Evolutionary conservation across 37 sponge, comb jelly and placozoan species (phyloP).

Genomic region (Hexactinellida sp.): DNA sequence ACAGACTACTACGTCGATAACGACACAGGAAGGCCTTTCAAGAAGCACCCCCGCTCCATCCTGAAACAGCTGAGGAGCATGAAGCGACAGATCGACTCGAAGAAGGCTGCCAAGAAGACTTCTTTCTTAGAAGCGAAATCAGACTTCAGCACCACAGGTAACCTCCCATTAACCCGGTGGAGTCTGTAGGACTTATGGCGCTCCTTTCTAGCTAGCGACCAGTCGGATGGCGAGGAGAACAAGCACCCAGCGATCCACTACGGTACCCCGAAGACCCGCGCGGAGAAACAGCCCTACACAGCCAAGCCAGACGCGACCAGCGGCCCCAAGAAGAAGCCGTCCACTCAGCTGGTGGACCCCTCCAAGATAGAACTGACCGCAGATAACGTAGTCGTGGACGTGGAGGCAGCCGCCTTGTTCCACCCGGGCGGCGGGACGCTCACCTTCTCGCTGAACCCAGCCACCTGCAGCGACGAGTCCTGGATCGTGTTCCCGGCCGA

Average conservation of each 20-base stretch:
- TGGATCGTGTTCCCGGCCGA: slow-evolving; percentile 56
- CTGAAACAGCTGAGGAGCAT: slow-evolving; percentile 1
- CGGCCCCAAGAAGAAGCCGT: background rate
- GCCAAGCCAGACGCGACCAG: background rate
- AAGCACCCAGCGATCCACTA: background rate
- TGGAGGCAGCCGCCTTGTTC: background rate
- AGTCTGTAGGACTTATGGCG: background rate
- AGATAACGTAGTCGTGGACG: background rate
- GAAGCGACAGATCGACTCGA: background rate
- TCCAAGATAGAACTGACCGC: background rate
- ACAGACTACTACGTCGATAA: slow-evolving; percentile 65
- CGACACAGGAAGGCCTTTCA: background rate
- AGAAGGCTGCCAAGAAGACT: background rate
- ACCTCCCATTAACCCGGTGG: background rate
- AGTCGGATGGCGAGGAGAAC: background rate
- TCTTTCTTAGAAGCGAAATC: background rate
- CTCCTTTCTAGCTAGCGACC: background rate
- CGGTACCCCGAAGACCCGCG: slow-evolving; percentile 3
- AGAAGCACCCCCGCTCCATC: background rate
- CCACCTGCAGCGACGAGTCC: background rate
- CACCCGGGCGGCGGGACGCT: background rate
- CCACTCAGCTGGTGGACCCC: background rate
- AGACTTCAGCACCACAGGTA: slow-evolving; percentile 13
- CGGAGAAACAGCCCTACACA: background rate
- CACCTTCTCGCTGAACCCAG: background rate